These are phyloP conservation scores for Drosophila leonis DNA, from an alignment of 2,888 invertebrate genomes.

Conservation along the genomic window DNA sequence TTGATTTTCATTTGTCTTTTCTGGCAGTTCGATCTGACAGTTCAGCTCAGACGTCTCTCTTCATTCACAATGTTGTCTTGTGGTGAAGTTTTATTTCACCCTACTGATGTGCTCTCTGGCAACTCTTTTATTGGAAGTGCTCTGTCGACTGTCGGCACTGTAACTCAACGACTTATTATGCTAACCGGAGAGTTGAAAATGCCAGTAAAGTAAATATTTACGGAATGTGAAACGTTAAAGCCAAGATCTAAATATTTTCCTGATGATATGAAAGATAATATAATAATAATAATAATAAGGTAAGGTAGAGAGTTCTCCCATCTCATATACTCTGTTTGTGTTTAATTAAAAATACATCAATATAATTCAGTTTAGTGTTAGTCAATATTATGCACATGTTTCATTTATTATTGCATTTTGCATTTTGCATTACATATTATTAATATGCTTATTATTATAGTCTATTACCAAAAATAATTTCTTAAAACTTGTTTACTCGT, in stretches of 20 bases:
- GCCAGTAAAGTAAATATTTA: too few relatives aligned
- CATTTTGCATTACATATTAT: constrained; percentile 70
- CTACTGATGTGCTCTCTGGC: neutral
- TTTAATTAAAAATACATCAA: neutral
- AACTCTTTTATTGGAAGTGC: neutral
- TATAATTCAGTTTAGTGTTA: constrained; percentile 59
- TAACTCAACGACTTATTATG: neutral
- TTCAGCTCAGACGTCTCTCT: neutral
- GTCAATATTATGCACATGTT: constrained; percentile 78
- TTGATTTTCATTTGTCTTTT: neutral
- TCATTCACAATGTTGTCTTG: neutral
- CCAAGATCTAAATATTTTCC: neutral
- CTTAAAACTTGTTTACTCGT: constrained; percentile 76
- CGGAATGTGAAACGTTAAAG: neutral
- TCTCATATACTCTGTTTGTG: neutral
- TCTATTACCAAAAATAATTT: constrained; percentile 84
- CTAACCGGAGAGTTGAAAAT: too few relatives aligned
- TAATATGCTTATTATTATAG: constrained; percentile 70
- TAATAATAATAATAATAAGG: too few relatives aligned
- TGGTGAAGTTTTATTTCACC: constrained; percentile 6
- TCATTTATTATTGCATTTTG: constrained; percentile 77
- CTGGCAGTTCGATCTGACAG: neutral
- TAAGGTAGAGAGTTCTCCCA: neutral
- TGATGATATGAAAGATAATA: too few relatives aligned
- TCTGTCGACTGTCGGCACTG: neutral